Conservation (phyloP, 2,797 vertebrate genomes). For the Champsocephalus esox region DNA sequence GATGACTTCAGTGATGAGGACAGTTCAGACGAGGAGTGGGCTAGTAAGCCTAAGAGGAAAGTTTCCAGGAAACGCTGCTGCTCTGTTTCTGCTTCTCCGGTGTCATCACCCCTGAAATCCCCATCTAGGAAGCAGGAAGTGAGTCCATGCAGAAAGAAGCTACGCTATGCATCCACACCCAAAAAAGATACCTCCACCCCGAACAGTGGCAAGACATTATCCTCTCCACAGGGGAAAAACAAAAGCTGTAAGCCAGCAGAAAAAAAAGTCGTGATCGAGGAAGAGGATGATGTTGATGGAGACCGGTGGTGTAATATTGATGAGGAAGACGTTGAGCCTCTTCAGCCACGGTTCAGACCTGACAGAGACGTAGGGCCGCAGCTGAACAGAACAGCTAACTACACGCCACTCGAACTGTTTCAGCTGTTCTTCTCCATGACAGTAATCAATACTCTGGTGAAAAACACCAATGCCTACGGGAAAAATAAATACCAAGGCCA, state of each 20-base stretch:
- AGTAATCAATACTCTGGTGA: constrained; percentile 62
- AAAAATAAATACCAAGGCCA: constrained; percentile 42
- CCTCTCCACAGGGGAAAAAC: constrained; percentile 22
- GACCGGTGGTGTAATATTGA: constrained; percentile 53
- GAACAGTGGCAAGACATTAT: not conserved
- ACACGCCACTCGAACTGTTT: constrained; percentile 70
- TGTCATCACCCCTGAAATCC: constrained; percentile 26
- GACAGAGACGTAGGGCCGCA: constrained; percentile 61
- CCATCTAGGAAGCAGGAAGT: constrained; percentile 21
- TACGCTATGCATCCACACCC: constrained; percentile 6
- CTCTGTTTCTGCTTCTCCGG: constrained; percentile 29
- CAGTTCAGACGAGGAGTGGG: constrained; percentile 51
- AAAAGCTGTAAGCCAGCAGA: constrained; percentile 4
- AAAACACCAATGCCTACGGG: constrained; percentile 68
- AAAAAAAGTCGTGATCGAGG: not conserved
- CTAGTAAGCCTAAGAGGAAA: constrained; percentile 24
- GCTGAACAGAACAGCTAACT: constrained; percentile 61
- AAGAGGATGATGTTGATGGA: not conserved
- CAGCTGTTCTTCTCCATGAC: constrained; percentile 69
- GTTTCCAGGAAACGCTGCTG: constrained; percentile 24
- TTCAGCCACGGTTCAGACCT: constrained; percentile 64
- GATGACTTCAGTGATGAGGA: constrained; percentile 41
- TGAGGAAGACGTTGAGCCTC: constrained; percentile 60
- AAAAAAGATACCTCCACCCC: constrained; percentile 21
- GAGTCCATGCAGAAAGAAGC: constrained; percentile 33